phyloP scores from a whole-genome alignment of 1,140 invertebrate species.

The Macrocentrus cingulum region DNA sequence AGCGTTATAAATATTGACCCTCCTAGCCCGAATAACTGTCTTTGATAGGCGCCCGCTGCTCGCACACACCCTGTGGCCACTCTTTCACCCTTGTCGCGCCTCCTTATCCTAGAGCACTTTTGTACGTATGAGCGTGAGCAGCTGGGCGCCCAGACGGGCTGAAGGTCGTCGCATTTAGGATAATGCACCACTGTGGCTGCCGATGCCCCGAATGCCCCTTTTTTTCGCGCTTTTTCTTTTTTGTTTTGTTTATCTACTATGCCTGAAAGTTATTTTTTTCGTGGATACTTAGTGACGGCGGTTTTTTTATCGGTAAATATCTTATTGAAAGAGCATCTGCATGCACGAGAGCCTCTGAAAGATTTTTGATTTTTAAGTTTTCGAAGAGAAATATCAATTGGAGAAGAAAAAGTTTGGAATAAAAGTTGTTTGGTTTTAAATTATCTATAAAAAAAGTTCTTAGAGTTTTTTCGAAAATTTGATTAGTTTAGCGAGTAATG shows the following conservation, averaged over 20 bases:
- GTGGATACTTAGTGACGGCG: no score
- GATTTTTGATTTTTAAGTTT: no score
- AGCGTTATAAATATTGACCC: slow-evolving; percentile 52
- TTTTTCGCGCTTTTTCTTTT: slow-evolving; percentile 43
- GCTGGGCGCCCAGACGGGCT: slow-evolving; percentile 41
- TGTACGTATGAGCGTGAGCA: slow-evolving; percentile 37
- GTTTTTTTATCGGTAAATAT: slow-evolving; percentile 18
- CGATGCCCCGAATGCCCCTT: slow-evolving; percentile 46
- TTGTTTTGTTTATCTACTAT: slow-evolving; percentile 32
- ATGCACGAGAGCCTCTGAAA: slow-evolving; percentile 8
- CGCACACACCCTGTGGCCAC: slow-evolving; percentile 20
- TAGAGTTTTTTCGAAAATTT: no score
- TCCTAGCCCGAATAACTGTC: slow-evolving; percentile 22
- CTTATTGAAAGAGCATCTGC: slow-evolving; percentile 11
- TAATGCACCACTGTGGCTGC: slow-evolving; percentile 56
- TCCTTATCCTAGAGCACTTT: background rate
- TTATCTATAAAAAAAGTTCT: slow-evolving; percentile 15
- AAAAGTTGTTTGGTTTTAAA: slow-evolving; percentile 1
- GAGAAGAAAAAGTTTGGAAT: no score
- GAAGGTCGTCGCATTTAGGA: slow-evolving; percentile 53
- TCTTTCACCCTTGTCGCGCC: slow-evolving; percentile 17
- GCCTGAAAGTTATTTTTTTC: slow-evolving; percentile 22
- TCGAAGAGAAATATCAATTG: no score
- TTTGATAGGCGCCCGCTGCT: slow-evolving; percentile 14
- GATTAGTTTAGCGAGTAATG: no score